Evolutionary conservation across 2,888 invertebrate species (phyloP).

Genomic region (Cheilosia pagana): DNA sequence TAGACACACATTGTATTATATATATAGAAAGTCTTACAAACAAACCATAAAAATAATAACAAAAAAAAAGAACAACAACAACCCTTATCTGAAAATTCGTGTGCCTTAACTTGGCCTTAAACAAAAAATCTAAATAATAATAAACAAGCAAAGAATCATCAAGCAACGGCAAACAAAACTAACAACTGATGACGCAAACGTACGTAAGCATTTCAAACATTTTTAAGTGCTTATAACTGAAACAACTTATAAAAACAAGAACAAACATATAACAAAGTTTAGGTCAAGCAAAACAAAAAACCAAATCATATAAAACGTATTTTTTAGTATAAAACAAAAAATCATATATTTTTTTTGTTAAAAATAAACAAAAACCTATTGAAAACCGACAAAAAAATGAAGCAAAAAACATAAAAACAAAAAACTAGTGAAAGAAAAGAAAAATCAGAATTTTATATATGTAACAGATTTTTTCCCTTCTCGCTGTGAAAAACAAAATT

Average conservation of each 20-base stretch:
- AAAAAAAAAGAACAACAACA: slow-evolving; percentile 53
- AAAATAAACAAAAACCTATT: slow-evolving; percentile 58
- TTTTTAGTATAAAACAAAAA: slow-evolving; percentile 55
- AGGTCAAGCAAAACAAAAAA: slow-evolving; percentile 53
- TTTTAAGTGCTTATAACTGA: slow-evolving; percentile 53
- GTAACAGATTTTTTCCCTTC: slow-evolving; percentile 54
- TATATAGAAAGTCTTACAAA: slow-evolving; percentile 28
- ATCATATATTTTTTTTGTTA: slow-evolving; percentile 64
- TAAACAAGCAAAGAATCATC: slow-evolving; percentile 53
- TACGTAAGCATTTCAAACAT: slow-evolving; percentile 56
- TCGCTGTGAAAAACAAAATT: slow-evolving; percentile 68
- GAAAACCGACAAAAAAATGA: slow-evolving; percentile 4
- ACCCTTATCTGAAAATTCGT: slow-evolving; percentile 76
- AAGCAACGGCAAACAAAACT: slow-evolving; percentile 62
- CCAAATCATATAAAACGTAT: slow-evolving; percentile 53
- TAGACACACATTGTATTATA: slow-evolving; percentile 51
- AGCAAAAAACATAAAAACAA: neutral
- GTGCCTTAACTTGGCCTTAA: slow-evolving; percentile 79
- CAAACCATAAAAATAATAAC: slow-evolving; percentile 39
- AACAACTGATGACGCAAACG: slow-evolving; percentile 59
- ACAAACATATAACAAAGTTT: slow-evolving; percentile 35
- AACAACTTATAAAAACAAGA: slow-evolving; percentile 1
- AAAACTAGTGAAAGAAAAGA: slow-evolving; percentile 46
- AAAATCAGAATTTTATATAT: slow-evolving; percentile 74
- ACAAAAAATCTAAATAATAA: slow-evolving; percentile 61